A percentile compares a stretch with the other conserved stretches of the same genome.
Conservation (phyloP, 2,797 vertebrate genomes). For the Brachyalestes nurse region DNA sequence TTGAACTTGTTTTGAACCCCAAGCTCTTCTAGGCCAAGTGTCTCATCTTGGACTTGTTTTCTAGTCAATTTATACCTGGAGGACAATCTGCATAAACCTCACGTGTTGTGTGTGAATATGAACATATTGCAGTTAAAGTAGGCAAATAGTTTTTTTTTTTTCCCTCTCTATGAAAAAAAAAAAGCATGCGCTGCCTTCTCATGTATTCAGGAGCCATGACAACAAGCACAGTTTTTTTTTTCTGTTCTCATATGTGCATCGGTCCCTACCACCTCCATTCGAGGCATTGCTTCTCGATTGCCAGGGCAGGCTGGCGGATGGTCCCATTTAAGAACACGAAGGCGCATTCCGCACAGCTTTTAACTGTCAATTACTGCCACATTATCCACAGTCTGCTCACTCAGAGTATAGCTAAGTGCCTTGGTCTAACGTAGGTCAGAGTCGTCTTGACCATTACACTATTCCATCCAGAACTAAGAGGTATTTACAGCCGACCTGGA, state of each 20-base stretch:
- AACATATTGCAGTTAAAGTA: slow-evolving; percentile 46
- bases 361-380: background rate
- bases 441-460: background rate
- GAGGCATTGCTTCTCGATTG: slow-evolving; percentile 19
- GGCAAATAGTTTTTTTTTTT: slow-evolving; percentile 16
- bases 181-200: slow-evolving; percentile 67
- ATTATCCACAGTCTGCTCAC: background rate
- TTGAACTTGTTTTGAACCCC: background rate
- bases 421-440: slow-evolving; percentile 38
- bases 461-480: slow-evolving; percentile 19
- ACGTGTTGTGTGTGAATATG: slow-evolving; percentile 60
- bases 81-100: slow-evolving; percentile 58
- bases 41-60: slow-evolving; percentile 46
- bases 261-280: slow-evolving; percentile 8
- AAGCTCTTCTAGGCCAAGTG: background rate
- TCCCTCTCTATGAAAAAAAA: slow-evolving; percentile 54
- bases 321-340: slow-evolving; percentile 17
- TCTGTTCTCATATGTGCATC: no score
- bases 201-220: slow-evolving; percentile 6
- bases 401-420: slow-evolving; percentile 63
- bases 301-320: slow-evolving; percentile 23
- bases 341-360: slow-evolving; percentile 8
- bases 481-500: slow-evolving; percentile 9
- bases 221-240: slow-evolving; percentile 3
- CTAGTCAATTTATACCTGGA: slow-evolving; percentile 57